Percentiles rank a stretch among this genome's conserved stretches.
Evolutionary conservation across 2,888 invertebrate species (phyloP).

Genomic region (Hofmannophila pseudospretella): DNA sequence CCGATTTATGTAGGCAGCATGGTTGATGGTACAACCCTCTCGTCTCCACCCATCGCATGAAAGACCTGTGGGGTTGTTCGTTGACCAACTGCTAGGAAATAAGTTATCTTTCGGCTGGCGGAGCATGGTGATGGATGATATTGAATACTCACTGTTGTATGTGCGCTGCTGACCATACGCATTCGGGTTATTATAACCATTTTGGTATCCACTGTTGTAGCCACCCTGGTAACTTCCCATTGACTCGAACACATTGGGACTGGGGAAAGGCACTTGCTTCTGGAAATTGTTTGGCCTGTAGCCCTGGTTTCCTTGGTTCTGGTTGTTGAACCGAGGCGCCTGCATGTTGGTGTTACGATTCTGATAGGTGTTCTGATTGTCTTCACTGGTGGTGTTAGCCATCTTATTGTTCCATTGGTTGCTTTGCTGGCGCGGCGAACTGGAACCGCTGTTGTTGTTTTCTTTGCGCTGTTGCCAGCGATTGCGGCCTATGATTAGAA

Average conservation of each 20-base stretch:
- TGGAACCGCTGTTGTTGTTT: conserved; percentile 66
- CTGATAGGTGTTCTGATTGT: conserved; percentile 50
- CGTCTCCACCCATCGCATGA: too few species aligned
- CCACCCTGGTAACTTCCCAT: conserved; percentile 77
- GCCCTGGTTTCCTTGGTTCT: conserved; percentile 55
- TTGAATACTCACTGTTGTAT: conserved; percentile 54
- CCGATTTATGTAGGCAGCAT: too few species aligned
- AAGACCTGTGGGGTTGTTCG: too few species aligned
- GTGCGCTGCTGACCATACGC: conserved; percentile 65
- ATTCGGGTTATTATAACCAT: conserved; percentile 62
- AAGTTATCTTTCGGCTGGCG: too few species aligned
- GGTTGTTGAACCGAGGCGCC: conserved; percentile 74
- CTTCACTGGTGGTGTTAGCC: conserved; percentile 51
- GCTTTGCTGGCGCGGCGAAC: conserved; percentile 71
- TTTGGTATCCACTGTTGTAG: conserved; percentile 72
- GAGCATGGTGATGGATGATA: too few species aligned
- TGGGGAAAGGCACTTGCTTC: conserved; percentile 75
- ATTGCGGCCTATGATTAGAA: conserved; percentile 61
- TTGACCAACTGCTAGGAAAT: too few species aligned
- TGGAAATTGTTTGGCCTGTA: conserved; percentile 72
- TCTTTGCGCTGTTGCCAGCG: conserved; percentile 81
- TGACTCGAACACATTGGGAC: conserved; percentile 77
- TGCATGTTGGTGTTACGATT: conserved; percentile 54
- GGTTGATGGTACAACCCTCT: too few species aligned
- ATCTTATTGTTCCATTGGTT: conserved; percentile 75